These are phyloP conservation scores for Tetraneura akinire DNA, from an alignment of 1,140 invertebrate species.

Conservation along the genomic window DNA sequence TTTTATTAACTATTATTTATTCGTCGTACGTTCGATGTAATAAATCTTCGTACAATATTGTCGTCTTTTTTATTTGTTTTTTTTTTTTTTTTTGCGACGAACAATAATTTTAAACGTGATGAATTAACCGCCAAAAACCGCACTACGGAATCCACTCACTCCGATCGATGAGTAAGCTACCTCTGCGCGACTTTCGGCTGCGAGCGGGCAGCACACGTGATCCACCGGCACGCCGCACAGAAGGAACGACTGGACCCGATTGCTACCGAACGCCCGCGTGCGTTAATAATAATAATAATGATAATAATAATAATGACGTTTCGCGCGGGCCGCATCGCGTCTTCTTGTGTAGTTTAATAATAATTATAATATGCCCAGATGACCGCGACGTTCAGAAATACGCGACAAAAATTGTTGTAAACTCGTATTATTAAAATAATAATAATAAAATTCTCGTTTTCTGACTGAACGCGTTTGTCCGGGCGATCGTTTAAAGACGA, in stretches of 20 bases:
- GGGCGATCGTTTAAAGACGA: neutral
- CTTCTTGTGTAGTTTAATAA: neutral
- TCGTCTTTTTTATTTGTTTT: neutral
- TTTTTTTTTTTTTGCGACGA: neutral
- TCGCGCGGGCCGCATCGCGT: neutral
- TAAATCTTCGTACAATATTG: neutral
- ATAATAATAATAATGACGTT: constrained; percentile 22
- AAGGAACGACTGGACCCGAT: constrained; percentile 44
- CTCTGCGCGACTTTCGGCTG: constrained; percentile 48
- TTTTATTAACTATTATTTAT: too few species aligned
- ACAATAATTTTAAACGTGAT: neutral
- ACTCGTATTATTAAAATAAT: neutral
- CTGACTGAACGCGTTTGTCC: too few species aligned
- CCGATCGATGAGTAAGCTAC: constrained; percentile 49
- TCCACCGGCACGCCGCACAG: constrained; percentile 35
- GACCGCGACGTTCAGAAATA: too few species aligned
- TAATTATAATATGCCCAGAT: too few species aligned
- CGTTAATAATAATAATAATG: too few species aligned
- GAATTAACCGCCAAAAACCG: constrained; percentile 39
- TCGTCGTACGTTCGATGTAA: neutral
- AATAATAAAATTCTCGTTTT: constrained; percentile 7
- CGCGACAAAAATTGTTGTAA: too few species aligned
- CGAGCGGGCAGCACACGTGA: constrained; percentile 22
- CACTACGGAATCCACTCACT: constrained; percentile 41
- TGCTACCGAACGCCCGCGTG: constrained; percentile 44